Percentiles rank a stretch among this genome's conserved stretches.
phyloP scores from a whole-genome alignment of 2,113 vertebrate species.

The Engystomops pustulosus region DNA sequence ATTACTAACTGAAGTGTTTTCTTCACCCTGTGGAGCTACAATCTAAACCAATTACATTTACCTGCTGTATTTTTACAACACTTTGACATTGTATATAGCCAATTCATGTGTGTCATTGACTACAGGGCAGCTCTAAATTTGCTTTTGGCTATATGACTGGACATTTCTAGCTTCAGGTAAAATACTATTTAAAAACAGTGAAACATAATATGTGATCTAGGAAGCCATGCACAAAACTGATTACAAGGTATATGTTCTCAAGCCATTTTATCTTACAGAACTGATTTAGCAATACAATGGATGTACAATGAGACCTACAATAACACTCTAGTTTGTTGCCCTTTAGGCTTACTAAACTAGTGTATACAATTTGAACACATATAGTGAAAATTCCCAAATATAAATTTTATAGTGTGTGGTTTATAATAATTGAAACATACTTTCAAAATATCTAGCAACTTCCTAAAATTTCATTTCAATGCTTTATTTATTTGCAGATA shows the following conservation, averaged over 20 bases:
- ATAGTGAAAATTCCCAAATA: too few relatives aligned
- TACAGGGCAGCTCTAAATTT: conserved; percentile 70
- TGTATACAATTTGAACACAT: too few relatives aligned
- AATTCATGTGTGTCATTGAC: conserved; percentile 69
- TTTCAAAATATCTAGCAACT: too few relatives aligned
- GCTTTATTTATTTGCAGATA: too few relatives aligned
- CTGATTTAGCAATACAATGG: conserved; percentile 33
- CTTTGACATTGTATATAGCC: conserved; percentile 67
- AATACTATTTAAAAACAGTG: conserved; percentile 67
- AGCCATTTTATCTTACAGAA: background rate
- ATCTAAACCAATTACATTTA: conserved; percentile 71
- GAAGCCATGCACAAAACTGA: conserved; percentile 64
- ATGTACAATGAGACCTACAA: background rate
- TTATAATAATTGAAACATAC: too few relatives aligned
- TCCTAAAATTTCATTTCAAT: too few relatives aligned
- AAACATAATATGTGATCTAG: conserved; percentile 67
- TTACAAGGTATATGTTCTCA: conserved; percentile 67
- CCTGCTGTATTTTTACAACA: conserved; percentile 69
- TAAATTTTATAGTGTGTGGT: too few relatives aligned
- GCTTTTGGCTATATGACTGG: conserved; percentile 71
- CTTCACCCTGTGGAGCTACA: conserved; percentile 61
- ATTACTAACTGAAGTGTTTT: conserved; percentile 59
- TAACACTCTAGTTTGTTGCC: background rate
- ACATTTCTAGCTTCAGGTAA: conserved; percentile 74
- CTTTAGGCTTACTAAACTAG: background rate